Base-by-base conservation (phyloP, 2,888 invertebrate species). In the Metalampra italica region DNA sequence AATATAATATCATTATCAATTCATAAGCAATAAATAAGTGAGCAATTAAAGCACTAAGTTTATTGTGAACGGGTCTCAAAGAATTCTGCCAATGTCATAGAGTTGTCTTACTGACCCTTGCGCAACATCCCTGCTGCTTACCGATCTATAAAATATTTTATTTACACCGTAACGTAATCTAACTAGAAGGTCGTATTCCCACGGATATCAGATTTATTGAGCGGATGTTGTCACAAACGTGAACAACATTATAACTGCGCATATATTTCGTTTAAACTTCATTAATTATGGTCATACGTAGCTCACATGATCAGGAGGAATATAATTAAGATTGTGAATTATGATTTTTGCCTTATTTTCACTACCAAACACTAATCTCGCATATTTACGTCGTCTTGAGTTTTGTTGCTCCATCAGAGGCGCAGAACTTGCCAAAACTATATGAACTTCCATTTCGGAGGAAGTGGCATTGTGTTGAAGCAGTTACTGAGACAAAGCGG, bases 151-250 rank as follows among this genome's bases (percentile, higher is more conserved):
- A 48, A 32, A 55, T 47, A 48, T 51, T 43, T 47, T 49, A 52
- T 50, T 37, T 46, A 49, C 32, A 22, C 22, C 22, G 22, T 22
- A 22, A 22, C 22, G 22, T 22, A 22, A 22, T 22, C 22, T 22
- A 22, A 22, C 5, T 41, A 38, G 66, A 71, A 74, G 71, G 73
- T 63, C 56, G 55, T 53, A 64, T 60, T 56, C 49, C 59, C 53
- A 57, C 58, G 51, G 52, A 60, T 60, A 56, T 65, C 61, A 52
- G 50, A 50, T 52, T 53, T 45, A 43, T 51, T 48, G 62, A 66
- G 51, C 68, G 66, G 66, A 72, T 66, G 61, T 43, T 41, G 49
- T 45, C 44, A 29, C 40, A 46, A 36, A 44, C 7, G n/a, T 43
- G 7, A 13, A 44, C 43, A 32, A 43, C 30, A 29, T 22, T 22